A percentile compares a stretch with the other conserved stretches of the same genome.
These are phyloP conservation scores for Lysandra bellargus DNA, from an alignment of 2,888 invertebrate genomes.

Conservation along the genomic window DNA sequence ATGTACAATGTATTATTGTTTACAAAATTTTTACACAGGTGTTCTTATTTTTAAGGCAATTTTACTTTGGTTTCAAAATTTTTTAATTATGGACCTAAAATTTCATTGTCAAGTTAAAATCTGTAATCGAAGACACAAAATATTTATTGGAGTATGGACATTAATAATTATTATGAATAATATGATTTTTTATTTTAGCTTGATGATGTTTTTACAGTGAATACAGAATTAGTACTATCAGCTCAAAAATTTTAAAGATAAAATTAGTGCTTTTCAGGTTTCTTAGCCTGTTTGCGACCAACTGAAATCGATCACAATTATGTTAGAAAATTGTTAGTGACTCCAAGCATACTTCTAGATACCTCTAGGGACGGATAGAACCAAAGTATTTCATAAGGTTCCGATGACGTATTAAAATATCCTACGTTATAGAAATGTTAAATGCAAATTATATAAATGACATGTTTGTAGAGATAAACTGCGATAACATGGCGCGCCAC, in stretches of 20 bases:
- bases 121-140: not conserved
- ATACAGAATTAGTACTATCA: not conserved
- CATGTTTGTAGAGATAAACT: not conserved
- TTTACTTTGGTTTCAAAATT: conserved; percentile 12
- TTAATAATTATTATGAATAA: too few relatives aligned
- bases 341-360: conserved; percentile 21
- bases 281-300: not conserved
- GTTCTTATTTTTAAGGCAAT: conserved; percentile 17
- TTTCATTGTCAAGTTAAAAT: not conserved
- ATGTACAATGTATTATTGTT: not conserved
- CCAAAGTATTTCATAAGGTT: conserved; percentile 50
- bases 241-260: not conserved
- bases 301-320: not conserved
- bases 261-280: not conserved
- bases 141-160: too few relatives aligned
- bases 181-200: not conserved
- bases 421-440: conserved; percentile 47
- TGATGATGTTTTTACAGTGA: not conserved
- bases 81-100: not conserved
- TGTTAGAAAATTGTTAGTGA: conserved; percentile 4
- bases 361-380: conserved; percentile 69
- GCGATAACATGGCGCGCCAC: too few relatives aligned
- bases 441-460: conserved; percentile 58
- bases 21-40: not conserved
- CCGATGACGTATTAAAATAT: not conserved